Evolutionary conservation across 2,113 vertebrate species (phyloP), one percentile per base, ranked within the genome.

Genomic region (Zapus hudsonius): DNA sequence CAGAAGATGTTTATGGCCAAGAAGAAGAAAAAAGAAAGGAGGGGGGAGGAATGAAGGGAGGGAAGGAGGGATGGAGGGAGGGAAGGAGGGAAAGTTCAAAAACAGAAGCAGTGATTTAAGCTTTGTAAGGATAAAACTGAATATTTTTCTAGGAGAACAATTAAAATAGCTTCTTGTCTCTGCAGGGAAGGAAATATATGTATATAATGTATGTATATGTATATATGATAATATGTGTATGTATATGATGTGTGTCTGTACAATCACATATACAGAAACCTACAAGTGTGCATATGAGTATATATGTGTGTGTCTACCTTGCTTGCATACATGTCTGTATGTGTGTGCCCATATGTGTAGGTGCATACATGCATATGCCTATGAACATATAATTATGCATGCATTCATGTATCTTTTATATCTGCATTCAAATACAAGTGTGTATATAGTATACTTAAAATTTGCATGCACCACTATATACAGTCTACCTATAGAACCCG

Each of bases 111-210:
- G 31, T 33, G 8, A 38, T 52, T 85, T 80, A 57, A 72, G 31
- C 27, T 92, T 84, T 90, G 40, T 59, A 67, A 11, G 36, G 57
- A 44, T 57, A 52, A 93, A 61, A 79, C 38, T 55, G 59, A 83
- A 55, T 70, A 27, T 93, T 81, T 79, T 52, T 8, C 23, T 55
- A 90, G 57, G 31, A 91, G 42, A 76, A 92, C 15, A 72, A 92
- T 11, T 40, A 74, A 92, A 87, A 74, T 15, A 70, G 44, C 38
- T 79, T 22, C 31, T 55, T 84, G 22, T 83, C 80, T 91, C 84
- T 67, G 4, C 42, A 3, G 7, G 42, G 55, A 95, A 79, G 52
- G 42, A 73, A 47, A 80, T 11, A 42, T 1, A 44, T 7, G 15
- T 4, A 5, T 3, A 33, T 13, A 52, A 52, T 36, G 20, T 2